These are phyloP conservation scores for Pseudolycoriella hygida DNA, from an alignment of 2,888 invertebrate genomes.

Conservation along the genomic window DNA sequence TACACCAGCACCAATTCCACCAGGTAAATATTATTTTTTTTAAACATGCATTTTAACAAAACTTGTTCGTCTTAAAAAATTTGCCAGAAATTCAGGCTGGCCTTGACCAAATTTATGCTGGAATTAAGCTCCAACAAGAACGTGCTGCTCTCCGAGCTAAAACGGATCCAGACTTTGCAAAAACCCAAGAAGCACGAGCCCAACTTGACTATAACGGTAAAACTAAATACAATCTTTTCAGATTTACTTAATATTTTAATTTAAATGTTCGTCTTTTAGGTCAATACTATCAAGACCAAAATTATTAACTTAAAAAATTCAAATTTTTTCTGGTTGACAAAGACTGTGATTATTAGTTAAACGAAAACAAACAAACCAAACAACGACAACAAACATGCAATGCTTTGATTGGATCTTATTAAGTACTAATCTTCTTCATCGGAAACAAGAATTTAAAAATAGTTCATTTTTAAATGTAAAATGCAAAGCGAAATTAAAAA, in stretches of 20 bases:
- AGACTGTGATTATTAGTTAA: conserved; percentile 4
- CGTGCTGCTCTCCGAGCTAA: conserved; percentile 33
- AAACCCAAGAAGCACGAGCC: conserved; percentile 24
- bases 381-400: too few relatives aligned
- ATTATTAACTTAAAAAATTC: conserved; percentile 1
- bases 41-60: not conserved
- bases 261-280: too few relatives aligned
- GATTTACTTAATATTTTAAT: too few relatives aligned
- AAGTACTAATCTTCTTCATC: too few relatives aligned
- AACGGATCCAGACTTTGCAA: conserved; percentile 27
- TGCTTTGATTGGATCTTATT: too few relatives aligned
- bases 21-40: not conserved
- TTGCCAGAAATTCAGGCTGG: conserved; percentile 75
- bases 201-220: conserved; percentile 44
- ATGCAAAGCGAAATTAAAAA: too few relatives aligned
- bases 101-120: conserved; percentile 69
- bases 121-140: conserved; percentile 42
- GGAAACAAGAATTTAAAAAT: too few relatives aligned
- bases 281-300: conserved; percentile 4
- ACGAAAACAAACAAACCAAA: not conserved
- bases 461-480: too few relatives aligned
- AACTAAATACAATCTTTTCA: too few relatives aligned
- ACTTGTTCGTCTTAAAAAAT: conserved; percentile 23
- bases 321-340: not conserved
- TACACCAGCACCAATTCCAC: conserved; percentile 47